Base-by-base conservation (phyloP, 2,113 vertebrate species). In the Epinephelus moara region DNA sequence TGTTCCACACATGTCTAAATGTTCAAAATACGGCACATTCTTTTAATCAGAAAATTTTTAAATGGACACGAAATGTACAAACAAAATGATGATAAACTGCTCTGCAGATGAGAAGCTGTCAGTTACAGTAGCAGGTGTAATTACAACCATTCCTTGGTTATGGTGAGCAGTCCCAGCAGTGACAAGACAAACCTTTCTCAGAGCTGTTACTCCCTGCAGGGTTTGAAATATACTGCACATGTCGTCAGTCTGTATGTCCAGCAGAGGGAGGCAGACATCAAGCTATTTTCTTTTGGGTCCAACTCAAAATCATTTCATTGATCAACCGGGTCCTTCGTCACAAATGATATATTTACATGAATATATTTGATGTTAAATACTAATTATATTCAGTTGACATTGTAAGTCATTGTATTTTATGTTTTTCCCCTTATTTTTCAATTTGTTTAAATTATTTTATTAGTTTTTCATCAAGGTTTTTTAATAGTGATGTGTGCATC, bases 251-350 rank as follows among this genome's bases (percentile, higher is more conserved):
- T 55, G 1, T 56, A 9, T 18, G 1, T 4, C 75, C 91, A 90
- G 49, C 9, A 93, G 91, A 42, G 52, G 88, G 89, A 25, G 90
- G 59, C 91, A 89, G 37, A 89, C 66, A 57, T 76, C 84, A 75
- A 80, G 37, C 8, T 87, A 75, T 83, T 19, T 57, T 25, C 12
- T 53, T 52, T 23, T 40, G 19, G 3, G 12, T 27, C 30, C 0
- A 45, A 10, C 17, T 59, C 30, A 47, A 50, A 47, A 14, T 25
- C 1, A 13, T 57, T 3, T 69, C 5, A 11, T 27, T 1, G 6
- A 12, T 80, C 53, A 62, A 15, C 12, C 25, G 18, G 3, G 14
- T n/a, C 6, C 11, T 17, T 19, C 42, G 2, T 0, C 10, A 11
- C 53, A 67, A 15, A n/a, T 50, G 0, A 23, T 55, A n/a, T 8